Base-by-base conservation (phyloP, 2,113 vertebrate genomes). In the Chlorodrepanis virens region DNA sequence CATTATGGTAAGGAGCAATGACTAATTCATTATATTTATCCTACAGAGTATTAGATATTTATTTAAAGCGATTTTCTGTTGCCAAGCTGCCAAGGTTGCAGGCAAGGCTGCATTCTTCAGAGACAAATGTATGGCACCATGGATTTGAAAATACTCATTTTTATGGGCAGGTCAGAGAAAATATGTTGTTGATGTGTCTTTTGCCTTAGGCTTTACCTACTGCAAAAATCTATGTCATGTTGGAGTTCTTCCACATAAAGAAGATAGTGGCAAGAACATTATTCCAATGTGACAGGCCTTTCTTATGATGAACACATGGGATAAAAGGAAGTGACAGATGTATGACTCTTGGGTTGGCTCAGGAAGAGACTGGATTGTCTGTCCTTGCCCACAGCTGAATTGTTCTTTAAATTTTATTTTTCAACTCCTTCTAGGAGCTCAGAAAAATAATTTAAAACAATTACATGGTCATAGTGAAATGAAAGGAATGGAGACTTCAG, bases 1-100 rank as follows among this genome's bases (percentile, higher is more conserved):
- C 31, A 33, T n/a, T 91, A 75, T 12, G 3, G 74, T 64, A 76
- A 95, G 54, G 57, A 93, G 71, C 44, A 87, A 93, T 86, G 84
- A 90, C 74, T 76, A 93, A 89, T 77, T 76, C 31, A 83, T 91
- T 67, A 25, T 90, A 90, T 92, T 95, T 95, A 61, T 82, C 91
- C 63, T 75, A 15, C 21, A 7, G 20, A 65, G 74, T 80, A 54
- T 72, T 69, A 89, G 49, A 39, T 83, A 87, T 70, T 92, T 96
- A 87, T 93, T 96, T 87, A 63, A 90, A 94, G 49, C 35, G 39
- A 52, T 86, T 96, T 95, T 91, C 61, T 70, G 25, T 72, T 84
- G 82, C 60, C 49, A 54, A 31, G 50, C 59, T 92, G 56, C 60
- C 69, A 90, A 72, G 52, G 47, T 69, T 72, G 11, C 35, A 81